These are phyloP conservation scores for Brachyptera risi DNA, from an alignment of 2,888 invertebrate genomes.

Conservation along the genomic window DNA sequence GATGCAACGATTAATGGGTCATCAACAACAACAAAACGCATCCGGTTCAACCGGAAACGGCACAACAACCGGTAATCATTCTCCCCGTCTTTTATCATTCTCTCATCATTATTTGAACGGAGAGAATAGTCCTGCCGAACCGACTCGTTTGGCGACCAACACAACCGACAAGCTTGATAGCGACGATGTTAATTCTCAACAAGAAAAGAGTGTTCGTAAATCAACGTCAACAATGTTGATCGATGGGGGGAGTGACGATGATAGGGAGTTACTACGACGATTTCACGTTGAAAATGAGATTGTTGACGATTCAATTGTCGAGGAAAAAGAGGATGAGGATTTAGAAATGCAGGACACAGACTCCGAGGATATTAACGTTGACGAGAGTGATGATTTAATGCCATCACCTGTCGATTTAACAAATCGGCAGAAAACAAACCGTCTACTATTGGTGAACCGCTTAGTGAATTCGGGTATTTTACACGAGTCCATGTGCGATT, in stretches of 20 bases:
- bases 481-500: background rate
- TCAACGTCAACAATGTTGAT: background rate
- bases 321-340: conserved; percentile 29
- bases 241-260: conserved; percentile 8
- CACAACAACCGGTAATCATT: conserved; percentile 5
- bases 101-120: conserved; percentile 17
- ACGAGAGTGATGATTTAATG: conserved; percentile 26
- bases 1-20: conserved; percentile 31
- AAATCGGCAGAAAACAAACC: conserved; percentile 27
- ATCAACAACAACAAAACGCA: conserved; percentile 16
- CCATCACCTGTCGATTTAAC: conserved; percentile 32
- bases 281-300: conserved; percentile 1
- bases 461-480: conserved; percentile 4
- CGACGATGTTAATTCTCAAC: background rate
- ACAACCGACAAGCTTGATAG: background rate
- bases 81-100: conserved; percentile 19
- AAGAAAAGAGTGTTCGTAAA: background rate
- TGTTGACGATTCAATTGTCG: conserved; percentile 24
- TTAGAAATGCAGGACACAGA: conserved; percentile 32
- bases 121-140: no score
- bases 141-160: no score
- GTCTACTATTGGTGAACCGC: conserved; percentile 14
- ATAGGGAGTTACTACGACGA: conserved; percentile 16
- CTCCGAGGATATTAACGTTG: conserved; percentile 26
- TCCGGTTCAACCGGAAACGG: conserved; percentile 1